Conservation (phyloP, 1,140 invertebrate species). For the Pentalonia nigronervosa region DNA sequence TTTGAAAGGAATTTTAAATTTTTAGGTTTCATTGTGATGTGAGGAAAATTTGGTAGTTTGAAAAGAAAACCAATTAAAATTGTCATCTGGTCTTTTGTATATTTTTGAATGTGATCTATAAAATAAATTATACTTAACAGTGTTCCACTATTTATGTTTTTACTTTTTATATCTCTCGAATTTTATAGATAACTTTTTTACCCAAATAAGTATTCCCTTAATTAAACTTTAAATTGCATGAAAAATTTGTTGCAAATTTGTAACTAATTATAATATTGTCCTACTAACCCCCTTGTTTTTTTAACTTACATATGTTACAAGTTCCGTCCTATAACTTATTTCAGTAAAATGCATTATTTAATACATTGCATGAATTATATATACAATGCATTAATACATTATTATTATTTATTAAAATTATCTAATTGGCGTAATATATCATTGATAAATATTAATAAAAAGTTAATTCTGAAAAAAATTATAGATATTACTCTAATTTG, state of each 20-base stretch:
- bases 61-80: background rate
- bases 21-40: background rate
- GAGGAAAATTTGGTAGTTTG: background rate
- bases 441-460: background rate
- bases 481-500: no score
- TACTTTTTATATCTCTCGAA: background rate
- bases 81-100: background rate
- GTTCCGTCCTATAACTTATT: no score
- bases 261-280: no score
- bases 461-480: no score
- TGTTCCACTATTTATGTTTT: background rate
- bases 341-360: background rate
- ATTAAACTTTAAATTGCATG: background rate
- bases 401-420: no score
- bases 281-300: no score
- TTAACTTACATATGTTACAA: no score
- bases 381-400: no score
- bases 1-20: background rate
- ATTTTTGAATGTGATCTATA: background rate
- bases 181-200: background rate
- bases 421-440: background rate
- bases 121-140: background rate
- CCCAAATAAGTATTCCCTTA: background rate
- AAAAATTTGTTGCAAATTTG: background rate
- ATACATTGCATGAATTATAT: no score